Evolutionary conservation across 92 coral and sea anemone species (phyloP).

Genomic region (Diadumene lineata): DNA sequence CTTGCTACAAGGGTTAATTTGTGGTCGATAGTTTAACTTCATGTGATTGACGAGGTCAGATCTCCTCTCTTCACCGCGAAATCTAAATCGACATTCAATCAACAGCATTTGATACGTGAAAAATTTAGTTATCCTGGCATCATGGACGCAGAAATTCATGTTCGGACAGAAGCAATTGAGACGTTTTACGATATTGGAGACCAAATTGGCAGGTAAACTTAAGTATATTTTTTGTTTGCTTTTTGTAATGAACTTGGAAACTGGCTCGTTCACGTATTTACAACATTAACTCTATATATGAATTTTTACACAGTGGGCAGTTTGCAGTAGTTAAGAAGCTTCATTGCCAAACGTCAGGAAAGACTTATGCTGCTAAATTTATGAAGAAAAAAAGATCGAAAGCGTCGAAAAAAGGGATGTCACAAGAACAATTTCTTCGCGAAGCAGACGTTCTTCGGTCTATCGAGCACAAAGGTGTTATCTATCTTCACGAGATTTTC

Average conservation of each 20-base stretch:
- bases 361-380: slow-evolving; percentile 85
- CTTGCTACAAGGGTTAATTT: not conserved
- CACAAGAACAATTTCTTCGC: slow-evolving; percentile 66
- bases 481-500: slow-evolving; percentile 90
- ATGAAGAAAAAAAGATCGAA: slow-evolving; percentile 81
- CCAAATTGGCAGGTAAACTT: slow-evolving; percentile 82
- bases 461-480: slow-evolving; percentile 78
- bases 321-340: slow-evolving; percentile 92
- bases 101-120: not conserved
- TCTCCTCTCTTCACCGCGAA: not conserved
- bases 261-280: too few species aligned
- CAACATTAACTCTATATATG: too few species aligned
- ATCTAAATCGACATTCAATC: slow-evolving; percentile 11
- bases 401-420: slow-evolving; percentile 71
- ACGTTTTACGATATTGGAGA: slow-evolving; percentile 75
- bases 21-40: not conserved
- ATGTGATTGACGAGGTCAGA: not conserved
- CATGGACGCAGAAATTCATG: slow-evolving; percentile 55
- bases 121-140: not conserved
- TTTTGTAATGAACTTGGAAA: too few species aligned
- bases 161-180: slow-evolving; percentile 58
- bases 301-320: slow-evolving; percentile 74
- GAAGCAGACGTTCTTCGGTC: slow-evolving; percentile 80
- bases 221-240: not conserved
- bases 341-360: slow-evolving; percentile 69